Evolutionary conservation across 2,888 invertebrate genomes (phyloP), one percentile per base, ranked within the genome.

Genomic region (Ophion slaviceki): DNA sequence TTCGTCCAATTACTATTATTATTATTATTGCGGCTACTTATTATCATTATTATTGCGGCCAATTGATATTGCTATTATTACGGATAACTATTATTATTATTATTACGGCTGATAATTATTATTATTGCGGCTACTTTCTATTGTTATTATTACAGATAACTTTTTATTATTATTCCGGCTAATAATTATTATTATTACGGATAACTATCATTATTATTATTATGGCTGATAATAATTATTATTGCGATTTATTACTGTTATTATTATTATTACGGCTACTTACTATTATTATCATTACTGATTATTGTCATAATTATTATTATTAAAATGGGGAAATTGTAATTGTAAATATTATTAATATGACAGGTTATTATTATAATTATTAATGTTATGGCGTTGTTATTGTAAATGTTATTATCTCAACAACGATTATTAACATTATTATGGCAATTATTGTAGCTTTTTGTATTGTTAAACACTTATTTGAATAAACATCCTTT

Each of bases 381-480:
- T 53, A 4, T 40, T 40, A 1, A 40, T 7, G 8, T 40, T 40
- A 40, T 6, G 40, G 45, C 3, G n/a, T 24, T 20, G 68, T 68
- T 53, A 70, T 70, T 53, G 7, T 17, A 20, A 67, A 8, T 10
- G 2, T 47, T 24, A 7, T 24, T 45, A 6, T 14, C 14, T 11
- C 28, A 7, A 20, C 28, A 62, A 53, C 61, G n/a, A 76, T 47
- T 79, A n/a, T 68, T 32, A 28, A 47, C 71, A 5, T 53, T 47
- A 45, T 17, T 74, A 40, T 68, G 57, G 67, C 82, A 82, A 68
- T 75, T n/a, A 47, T 68, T 45, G 32, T 67, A 11, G 36, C 20
- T 64, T 57, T 76, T 4, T 59, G 79, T 45, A 47, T 45, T 68
- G 5, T 45, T 62, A 20, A 36, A 14, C n/a, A 5, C 24, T 11